Evolutionary conservation across 2,113 vertebrate genomes (phyloP).

Genomic region (Campylomormyrus tamandua): DNA sequence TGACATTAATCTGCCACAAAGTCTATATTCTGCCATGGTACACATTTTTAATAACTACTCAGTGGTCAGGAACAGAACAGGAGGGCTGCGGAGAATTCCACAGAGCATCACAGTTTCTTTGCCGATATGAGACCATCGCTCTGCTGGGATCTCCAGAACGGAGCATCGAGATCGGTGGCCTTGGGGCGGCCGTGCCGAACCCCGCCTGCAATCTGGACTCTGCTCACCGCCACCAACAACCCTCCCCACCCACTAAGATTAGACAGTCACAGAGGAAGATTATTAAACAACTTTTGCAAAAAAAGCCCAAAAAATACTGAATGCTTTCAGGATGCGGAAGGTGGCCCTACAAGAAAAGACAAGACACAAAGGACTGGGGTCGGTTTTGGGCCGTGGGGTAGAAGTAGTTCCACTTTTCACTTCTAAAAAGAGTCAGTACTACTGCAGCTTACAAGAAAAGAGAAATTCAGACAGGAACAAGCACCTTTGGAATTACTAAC

Average conservation of each 20-base stretch:
- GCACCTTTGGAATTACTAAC: background rate
- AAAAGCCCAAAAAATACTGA: background rate
- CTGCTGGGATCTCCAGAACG: background rate
- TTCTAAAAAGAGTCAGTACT: background rate
- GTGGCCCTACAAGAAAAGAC: background rate
- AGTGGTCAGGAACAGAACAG: background rate
- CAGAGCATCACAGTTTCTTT: background rate
- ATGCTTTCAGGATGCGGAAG: background rate
- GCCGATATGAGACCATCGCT: background rate
- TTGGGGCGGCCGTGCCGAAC: background rate
- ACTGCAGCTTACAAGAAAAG: background rate
- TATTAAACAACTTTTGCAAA: background rate
- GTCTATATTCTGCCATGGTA: background rate
- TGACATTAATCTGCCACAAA: background rate
- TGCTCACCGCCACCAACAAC: background rate
- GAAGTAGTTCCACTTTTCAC: background rate
- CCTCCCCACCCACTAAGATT: background rate
- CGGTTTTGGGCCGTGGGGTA: background rate
- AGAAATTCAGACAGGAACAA: conserved; percentile 3
- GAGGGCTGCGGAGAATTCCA: background rate
- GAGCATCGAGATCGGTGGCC: background rate
- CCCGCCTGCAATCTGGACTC: background rate
- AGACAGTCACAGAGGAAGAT: background rate
- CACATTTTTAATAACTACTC: background rate
- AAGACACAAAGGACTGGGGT: background rate